Conservation (phyloP, 2,113 vertebrate species). For the Pogonocichla stellata region DNA sequence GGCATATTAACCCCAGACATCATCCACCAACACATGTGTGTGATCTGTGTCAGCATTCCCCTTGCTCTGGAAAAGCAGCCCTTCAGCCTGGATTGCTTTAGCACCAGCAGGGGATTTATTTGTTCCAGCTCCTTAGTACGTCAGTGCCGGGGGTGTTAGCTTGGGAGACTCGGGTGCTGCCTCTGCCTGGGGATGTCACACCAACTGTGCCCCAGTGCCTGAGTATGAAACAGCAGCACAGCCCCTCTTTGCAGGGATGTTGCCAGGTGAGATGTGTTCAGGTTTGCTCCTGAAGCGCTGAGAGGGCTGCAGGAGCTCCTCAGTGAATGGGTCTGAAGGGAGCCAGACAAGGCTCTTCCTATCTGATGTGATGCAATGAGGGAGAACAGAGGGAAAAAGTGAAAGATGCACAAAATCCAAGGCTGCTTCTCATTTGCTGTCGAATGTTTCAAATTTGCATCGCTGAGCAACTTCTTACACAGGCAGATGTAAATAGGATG, state of each 20-base stretch:
- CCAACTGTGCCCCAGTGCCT: background rate
- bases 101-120: background rate
- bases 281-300: background rate
- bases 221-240: rapidly evolving
- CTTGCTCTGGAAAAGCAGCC: background rate
- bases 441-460: background rate
- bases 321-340: background rate
- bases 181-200: background rate
- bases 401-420: background rate
- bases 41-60: background rate
- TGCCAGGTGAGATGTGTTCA: rapidly evolving
- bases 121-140: background rate
- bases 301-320: background rate
- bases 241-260: background rate
- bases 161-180: background rate
- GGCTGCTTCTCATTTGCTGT: background rate
- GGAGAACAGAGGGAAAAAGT: background rate
- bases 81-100: background rate
- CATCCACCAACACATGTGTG: background rate
- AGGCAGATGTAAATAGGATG: rapidly evolving
- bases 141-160: background rate
- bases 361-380: rapidly evolving
- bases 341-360: background rate
- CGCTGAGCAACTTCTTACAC: background rate
- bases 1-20: background rate